Conservation (phyloP, 2,113 vertebrate genomes). For the Eonycteris spelaea region DNA sequence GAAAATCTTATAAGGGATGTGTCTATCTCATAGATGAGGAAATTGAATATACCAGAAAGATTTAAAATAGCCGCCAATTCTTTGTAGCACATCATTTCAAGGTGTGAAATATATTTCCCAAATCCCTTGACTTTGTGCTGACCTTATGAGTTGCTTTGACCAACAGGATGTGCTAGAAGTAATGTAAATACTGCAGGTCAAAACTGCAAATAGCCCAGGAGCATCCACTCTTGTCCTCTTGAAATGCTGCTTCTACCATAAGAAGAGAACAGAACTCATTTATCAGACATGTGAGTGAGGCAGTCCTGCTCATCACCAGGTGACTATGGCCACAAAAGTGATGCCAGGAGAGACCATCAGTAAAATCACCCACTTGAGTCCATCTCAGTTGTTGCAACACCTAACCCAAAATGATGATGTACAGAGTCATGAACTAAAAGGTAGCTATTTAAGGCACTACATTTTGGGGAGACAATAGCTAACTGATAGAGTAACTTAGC, state of each 20-base stretch:
- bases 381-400: neutral
- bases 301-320: neutral
- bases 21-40: neutral
- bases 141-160: neutral
- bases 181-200: neutral
- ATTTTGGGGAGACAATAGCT: neutral
- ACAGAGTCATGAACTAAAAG: neutral
- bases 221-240: neutral
- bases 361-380: neutral
- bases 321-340: neutral
- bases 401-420: neutral
- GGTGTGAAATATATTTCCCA: neutral
- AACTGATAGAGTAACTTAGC: neutral
- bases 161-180: neutral
- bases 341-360: neutral
- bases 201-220: too few relatives aligned
- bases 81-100: neutral
- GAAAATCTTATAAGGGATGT: neutral
- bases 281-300: neutral
- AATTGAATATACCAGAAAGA: neutral
- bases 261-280: neutral
- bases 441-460: neutral
- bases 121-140: neutral
- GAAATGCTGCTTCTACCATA: neutral
- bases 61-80: neutral